Conservation (phyloP, 2,888 invertebrate species). For the Caenorhabditis wallacei region DNA sequence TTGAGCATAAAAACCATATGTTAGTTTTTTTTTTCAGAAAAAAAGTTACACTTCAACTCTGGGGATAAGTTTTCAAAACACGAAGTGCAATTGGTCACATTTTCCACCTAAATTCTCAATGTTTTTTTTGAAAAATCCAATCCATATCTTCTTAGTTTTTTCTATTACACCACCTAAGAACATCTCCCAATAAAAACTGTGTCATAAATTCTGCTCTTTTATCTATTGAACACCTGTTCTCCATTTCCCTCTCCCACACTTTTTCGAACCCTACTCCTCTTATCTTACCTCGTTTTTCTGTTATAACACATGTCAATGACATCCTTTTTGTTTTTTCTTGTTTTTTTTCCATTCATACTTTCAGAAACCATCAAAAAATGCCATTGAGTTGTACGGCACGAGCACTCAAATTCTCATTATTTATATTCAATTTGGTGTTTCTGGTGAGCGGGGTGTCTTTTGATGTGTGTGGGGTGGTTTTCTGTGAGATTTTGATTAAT, state of each 20-base stretch:
- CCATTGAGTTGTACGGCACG: constrained; percentile 82
- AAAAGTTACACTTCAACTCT: background rate
- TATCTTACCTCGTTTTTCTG: constrained; percentile 17
- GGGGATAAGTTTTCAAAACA: background rate
- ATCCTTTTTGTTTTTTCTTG: constrained; percentile 17
- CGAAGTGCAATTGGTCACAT: background rate
- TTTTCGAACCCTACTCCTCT: constrained; percentile 16
- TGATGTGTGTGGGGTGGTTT: background rate
- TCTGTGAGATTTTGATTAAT: constrained; percentile 52
- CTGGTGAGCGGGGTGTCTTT: constrained; percentile 74
- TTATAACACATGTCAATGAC: constrained; percentile 52
- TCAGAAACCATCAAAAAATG: constrained; percentile 66
- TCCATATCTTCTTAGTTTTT: background rate
- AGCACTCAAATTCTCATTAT: constrained; percentile 82
- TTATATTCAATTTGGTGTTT: constrained; percentile 83
- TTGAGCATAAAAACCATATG: no score
- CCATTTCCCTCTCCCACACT: constrained; percentile 22
- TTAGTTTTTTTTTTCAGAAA: background rate
- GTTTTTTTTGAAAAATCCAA: background rate
- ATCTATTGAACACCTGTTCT: constrained; percentile 51
- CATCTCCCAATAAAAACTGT: constrained; percentile 5
- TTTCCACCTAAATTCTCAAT: background rate
- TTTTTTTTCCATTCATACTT: background rate
- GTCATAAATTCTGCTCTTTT: constrained; percentile 36
- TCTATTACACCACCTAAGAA: background rate